These are phyloP conservation scores for Mionectes macconnelli DNA, from an alignment of 2,113 vertebrate species.

Conservation along the genomic window DNA sequence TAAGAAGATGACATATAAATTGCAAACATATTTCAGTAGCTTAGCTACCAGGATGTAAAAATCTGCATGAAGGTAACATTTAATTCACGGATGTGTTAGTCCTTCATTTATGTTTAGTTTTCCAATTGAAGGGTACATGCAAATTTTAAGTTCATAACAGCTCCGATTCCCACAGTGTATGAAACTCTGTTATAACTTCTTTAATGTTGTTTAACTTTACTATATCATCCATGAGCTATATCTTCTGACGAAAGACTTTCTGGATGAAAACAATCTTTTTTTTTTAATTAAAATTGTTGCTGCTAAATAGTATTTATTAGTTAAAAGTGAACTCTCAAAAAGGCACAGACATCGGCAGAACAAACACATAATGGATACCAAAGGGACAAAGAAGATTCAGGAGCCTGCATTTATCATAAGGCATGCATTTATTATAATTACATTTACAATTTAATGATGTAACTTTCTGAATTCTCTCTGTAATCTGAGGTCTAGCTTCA, in stretches of 20 bases:
- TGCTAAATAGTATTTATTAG: background rate
- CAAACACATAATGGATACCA: background rate
- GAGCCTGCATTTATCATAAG: background rate
- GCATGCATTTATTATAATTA: background rate
- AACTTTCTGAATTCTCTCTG: background rate
- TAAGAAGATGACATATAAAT: conserved; percentile 9
- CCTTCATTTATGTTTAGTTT: background rate
- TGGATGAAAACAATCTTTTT: background rate
- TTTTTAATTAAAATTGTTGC: background rate
- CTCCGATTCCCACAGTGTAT: background rate
- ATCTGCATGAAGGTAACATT: background rate
- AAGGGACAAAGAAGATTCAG: background rate
- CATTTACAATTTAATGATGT: background rate
- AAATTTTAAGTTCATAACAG: background rate
- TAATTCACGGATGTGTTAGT: background rate
- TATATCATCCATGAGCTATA: background rate
- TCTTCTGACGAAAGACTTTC: background rate
- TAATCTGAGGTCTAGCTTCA: background rate
- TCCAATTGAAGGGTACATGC: background rate
- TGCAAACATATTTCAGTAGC: background rate
- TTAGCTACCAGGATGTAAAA: background rate
- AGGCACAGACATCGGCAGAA: background rate
- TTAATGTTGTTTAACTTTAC: background rate
- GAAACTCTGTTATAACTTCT: background rate
- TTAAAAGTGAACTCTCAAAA: background rate